Percentiles rank a stretch among this genome's conserved stretches.
phyloP scores from a whole-genome alignment of 2,888 invertebrate genomes.

The Drosophila limbata region DNA sequence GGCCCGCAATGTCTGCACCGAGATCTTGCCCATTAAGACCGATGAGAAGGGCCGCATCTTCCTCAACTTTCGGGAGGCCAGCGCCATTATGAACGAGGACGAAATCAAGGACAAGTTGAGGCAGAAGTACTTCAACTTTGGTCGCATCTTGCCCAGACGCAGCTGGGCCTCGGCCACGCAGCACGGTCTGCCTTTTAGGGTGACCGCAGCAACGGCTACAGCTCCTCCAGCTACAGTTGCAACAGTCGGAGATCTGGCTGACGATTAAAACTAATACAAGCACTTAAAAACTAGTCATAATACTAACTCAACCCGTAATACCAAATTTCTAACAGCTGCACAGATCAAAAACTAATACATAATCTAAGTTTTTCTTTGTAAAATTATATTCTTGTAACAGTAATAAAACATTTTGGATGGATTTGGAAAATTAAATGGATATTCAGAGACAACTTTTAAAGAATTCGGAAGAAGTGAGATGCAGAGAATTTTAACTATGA shows the following conservation, averaged over 20 bases:
- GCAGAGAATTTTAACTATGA: too few species aligned
- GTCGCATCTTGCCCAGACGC: slow-evolving; percentile 82
- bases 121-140: slow-evolving; percentile 84
- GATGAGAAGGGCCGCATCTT: slow-evolving; percentile 85
- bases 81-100: slow-evolving; percentile 85
- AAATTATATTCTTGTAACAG: slow-evolving; percentile 14
- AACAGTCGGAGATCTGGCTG: slow-evolving; percentile 74
- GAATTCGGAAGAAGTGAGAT: too few species aligned
- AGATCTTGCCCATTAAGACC: slow-evolving; percentile 85
- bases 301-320: slow-evolving; percentile 1
- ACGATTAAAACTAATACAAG: slow-evolving; percentile 50
- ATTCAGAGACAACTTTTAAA: too few species aligned
- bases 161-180: slow-evolving; percentile 84
- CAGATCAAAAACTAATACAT: not conserved
- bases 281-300: not conserved
- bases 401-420: slow-evolving; percentile 16
- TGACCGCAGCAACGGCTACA: slow-evolving; percentile 58
- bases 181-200: slow-evolving; percentile 75
- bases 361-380: slow-evolving; percentile 8
- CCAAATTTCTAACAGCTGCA: slow-evolving; percentile 29
- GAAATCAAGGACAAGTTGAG: slow-evolving; percentile 84
- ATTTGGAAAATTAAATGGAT: slow-evolving; percentile 1
- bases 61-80: slow-evolving; percentile 85
- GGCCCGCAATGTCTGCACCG: slow-evolving; percentile 85
- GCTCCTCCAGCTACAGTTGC: slow-evolving; percentile 46